Evolutionary conservation across 2,888 invertebrate genomes (phyloP), one percentile per base, ranked within the genome.

Genomic region (Orthonevra nobilis): DNA sequence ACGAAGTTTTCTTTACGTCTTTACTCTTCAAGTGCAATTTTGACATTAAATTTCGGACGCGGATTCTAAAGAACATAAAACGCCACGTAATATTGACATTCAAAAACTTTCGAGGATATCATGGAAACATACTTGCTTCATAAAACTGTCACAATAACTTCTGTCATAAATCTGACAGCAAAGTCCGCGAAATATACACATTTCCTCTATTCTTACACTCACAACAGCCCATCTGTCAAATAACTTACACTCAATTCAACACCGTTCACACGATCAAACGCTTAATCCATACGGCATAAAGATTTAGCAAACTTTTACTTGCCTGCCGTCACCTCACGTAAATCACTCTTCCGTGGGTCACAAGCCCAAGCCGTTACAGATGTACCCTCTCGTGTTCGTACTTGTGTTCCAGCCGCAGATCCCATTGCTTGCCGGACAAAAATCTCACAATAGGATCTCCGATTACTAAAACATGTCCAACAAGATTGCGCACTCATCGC

Each of bases 391-490:
- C n/a, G n/a, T n/a, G n/a, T n/a, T n/a, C n/a, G 12, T 26, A 50
- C 7, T n/a, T n/a, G n/a, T n/a, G n/a, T n/a, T n/a, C n/a, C n/a
- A n/a, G n/a, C n/a, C n/a, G n/a, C n/a, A n/a, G n/a, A n/a, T n/a
- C n/a, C n/a, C n/a, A n/a, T n/a, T n/a, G n/a, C n/a, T n/a, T 1
- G 12, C 32, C 9, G 38, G 28, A 44, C 50, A 54, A 48, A 28
- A 56, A 63, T 69, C 69, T 56, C 56, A 42, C 56, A 69, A 36
- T 50, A 34, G 12, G 58, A 77, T 77, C 72, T 64, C 64, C 52
- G 64, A 77, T 77, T 77, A 72, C 77, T 70, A 64, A 64, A 70
- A 64, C 75, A 64, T 70, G 56, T 52, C 26, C 70, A 64, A 64
- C 64, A 28, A 23, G 64, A 64, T 44, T 66, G 58, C 46, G 52